These are phyloP conservation scores for Ectropis crepuscularia DNA, from an alignment of 2,888 invertebrate species.

Conservation along the genomic window DNA sequence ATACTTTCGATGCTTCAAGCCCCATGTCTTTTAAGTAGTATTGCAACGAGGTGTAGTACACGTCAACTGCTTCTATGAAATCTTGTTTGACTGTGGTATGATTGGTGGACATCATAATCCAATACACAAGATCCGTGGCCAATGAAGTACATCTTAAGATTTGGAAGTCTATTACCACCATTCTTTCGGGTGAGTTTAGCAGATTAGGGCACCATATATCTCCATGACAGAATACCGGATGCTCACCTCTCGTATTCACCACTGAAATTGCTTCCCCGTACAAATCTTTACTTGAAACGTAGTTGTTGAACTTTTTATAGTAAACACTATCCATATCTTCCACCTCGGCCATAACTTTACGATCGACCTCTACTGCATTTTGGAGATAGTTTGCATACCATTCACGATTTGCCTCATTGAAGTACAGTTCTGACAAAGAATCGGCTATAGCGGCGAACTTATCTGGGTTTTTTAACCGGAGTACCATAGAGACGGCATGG, in stretches of 20 bases:
- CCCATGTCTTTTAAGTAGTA: conserved; percentile 61
- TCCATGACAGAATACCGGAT: conserved; percentile 60
- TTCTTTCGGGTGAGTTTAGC: conserved; percentile 50
- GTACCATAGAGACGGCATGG: conserved; percentile 60
- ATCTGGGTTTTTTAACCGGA: conserved; percentile 52
- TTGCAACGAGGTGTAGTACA: conserved; percentile 52
- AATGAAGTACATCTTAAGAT: conserved; percentile 57
- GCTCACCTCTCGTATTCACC: conserved; percentile 42
- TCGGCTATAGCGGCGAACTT: conserved; percentile 50
- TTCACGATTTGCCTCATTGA: conserved; percentile 50
- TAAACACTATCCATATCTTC: conserved; percentile 54
- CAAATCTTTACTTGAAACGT: conserved; percentile 46
- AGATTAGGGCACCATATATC: conserved; percentile 67
- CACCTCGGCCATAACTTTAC: conserved; percentile 50
- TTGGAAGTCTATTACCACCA: conserved; percentile 63
- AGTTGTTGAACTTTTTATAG: conserved; percentile 54
- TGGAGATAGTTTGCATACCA: conserved; percentile 58
- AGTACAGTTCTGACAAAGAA: conserved; percentile 55
- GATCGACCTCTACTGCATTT: conserved; percentile 54
- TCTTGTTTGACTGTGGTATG: conserved; percentile 48
- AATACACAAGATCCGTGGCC: conserved; percentile 56
- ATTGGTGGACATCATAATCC: conserved; percentile 51
- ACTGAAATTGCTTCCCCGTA: conserved; percentile 54
- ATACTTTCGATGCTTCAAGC: conserved; percentile 48
- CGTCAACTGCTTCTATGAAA: conserved; percentile 51